Base-by-base conservation (phyloP, 2,797 vertebrate genomes). In the Paguma larvata region DNA sequence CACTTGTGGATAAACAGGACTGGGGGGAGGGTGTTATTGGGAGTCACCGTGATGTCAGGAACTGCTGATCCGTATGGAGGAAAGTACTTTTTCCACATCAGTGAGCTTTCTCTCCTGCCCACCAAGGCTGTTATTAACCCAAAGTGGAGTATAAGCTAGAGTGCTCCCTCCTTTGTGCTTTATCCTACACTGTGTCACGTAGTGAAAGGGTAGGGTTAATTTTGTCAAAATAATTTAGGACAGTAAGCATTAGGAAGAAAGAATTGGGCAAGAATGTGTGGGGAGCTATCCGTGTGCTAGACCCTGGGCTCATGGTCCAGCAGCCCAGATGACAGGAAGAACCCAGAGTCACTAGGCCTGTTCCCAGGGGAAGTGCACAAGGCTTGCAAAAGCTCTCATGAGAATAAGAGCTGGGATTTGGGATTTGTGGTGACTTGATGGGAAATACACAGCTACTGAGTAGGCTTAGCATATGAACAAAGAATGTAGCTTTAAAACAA, bases 131-230 rank as follows among this genome's bases (percentile, higher is more conserved):
- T 18, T 44, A 13, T 14, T 63, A 87, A 46, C 32, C 68, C 15
- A 84, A 38, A 84, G 25, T 25, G 51, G 13, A 85, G 1, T 5
- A 1, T 14, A 32, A 53, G 10, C 23, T 23, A 6, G 46, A 92
- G 48, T 5, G 6, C 2, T 16, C 4, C 13, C 0, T 38, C n/a
- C 38, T 38, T 7, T n/a, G 0, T 19, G 10, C 11, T 41, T 67
- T 27, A 51, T 51, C 13, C 46, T 15, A 38, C 23, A 38, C 0
- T 1, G 2, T 16, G 34, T 27, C 51, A 48, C 11, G 2, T 46
- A 65, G 34, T 85, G 23, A 48, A 78, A 78, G 25, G 38, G 16
- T 10, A 16, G 41, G 32, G 6, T 16, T 8, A 77, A 18, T 62
- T 89, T 73, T 25, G 34, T 95, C 48, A n/a, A 25, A 72, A 77